A percentile compares a stretch with the other conserved stretches of the same genome.
These are phyloP conservation scores for Trichacis sp. DNA, from an alignment of 2,888 invertebrate genomes.

Conservation along the genomic window DNA sequence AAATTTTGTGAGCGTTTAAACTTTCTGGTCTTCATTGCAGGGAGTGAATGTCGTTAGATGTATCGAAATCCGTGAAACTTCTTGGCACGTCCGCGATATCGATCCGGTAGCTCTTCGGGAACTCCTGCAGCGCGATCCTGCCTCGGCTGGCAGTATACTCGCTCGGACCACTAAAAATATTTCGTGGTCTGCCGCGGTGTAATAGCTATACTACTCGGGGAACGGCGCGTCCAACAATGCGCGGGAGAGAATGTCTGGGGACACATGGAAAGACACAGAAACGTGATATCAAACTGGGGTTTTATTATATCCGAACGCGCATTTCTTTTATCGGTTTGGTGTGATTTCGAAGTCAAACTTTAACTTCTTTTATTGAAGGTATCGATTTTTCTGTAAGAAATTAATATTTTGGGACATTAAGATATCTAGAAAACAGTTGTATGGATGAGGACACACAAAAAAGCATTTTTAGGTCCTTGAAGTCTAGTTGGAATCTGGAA, in stretches of 20 bases:
- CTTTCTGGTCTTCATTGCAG: constrained; percentile 3
- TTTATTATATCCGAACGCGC: not conserved
- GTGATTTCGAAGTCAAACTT: too few relatives aligned
- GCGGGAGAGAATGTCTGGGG: not conserved
- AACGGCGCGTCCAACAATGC: not conserved
- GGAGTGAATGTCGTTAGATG: constrained; percentile 8
- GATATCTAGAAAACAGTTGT: too few relatives aligned
- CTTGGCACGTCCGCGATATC: constrained; percentile 18
- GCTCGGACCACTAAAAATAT: constrained; percentile 18
- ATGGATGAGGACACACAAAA: too few relatives aligned
- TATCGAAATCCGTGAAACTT: constrained; percentile 14
- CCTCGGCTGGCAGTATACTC: constrained; percentile 9
- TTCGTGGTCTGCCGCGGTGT: constrained; percentile 15
- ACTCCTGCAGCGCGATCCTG: constrained; percentile 11
- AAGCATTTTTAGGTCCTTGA: too few relatives aligned
- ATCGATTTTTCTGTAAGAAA: too few relatives aligned
- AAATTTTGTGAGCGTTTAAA: not conserved
- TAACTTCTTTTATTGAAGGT: too few relatives aligned
- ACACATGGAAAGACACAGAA: not conserved
- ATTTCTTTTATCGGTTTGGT: too few relatives aligned
- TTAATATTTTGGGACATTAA: too few relatives aligned
- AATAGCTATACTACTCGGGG: constrained; percentile 13
- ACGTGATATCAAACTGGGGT: not conserved
- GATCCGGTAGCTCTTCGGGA: constrained; percentile 15
- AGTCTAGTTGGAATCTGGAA: too few relatives aligned